Evolutionary conservation across 2,113 vertebrate species (phyloP), one percentile per base, ranked within the genome.

Genomic region (Sturnus vulgaris): DNA sequence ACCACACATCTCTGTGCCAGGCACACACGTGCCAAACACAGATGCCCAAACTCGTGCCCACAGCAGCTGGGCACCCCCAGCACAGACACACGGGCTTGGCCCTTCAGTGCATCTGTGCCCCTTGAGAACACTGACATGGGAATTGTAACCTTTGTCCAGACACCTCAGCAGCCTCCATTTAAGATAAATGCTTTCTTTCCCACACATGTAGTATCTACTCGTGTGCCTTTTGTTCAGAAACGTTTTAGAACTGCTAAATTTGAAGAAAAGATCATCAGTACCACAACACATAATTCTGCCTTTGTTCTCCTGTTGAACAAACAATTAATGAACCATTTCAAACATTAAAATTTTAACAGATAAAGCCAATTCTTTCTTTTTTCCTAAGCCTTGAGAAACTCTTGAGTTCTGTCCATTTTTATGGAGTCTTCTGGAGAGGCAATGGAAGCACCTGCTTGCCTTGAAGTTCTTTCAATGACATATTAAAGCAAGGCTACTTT

Each of bases 11-110:
- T 81, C 64, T 2, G 5, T 1, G 1, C 21, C 35, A 80, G 28
- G 69, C n/a, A 77, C 15, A n/a, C 15, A 5, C 0, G 1, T n/a
- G 33, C 37, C 65, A 46, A 52, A 66, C 17, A 42, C 8, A 35
- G 52, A 66, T 50, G 25, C 44, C 31, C 71, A 42, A 42, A 21
- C 21, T 31, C 1, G 0, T 31, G 16, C 14, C 30, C 0, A 0
- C 1, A 5, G 71, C 31, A 85, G 22, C 35, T 10, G 39, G 49
- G 39, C 30, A 59, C 30, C 17, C 40, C 66, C 66, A 61, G 25
- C 37, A 60, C 10, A 44, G 44, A 39, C 35, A 66, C 17, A 11
- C 0, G 0, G 8, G 27, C 39, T 40, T 20, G 57, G 57, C 83
- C 24, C 39, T 20, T 24, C 15, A 9, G 12, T 1, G 10, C 11